These are phyloP conservation scores for Sus cebifrons DNA, from an alignment of 2,797 vertebrate species.

Conservation along the genomic window DNA sequence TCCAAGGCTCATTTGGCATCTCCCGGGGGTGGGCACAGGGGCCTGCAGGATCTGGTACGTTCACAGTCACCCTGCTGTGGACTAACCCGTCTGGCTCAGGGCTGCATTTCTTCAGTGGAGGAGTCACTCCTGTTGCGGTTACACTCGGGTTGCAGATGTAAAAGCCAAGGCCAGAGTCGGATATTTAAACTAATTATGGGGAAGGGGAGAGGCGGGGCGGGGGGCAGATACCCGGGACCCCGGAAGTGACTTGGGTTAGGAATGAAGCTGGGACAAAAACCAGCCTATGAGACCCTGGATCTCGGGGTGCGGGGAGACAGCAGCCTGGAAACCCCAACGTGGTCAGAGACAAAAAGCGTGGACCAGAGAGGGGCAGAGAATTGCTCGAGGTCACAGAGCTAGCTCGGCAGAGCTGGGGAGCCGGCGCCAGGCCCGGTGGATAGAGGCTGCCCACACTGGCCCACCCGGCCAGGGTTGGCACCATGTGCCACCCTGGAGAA, in stretches of 20 bases:
- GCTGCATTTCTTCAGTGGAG: too few species aligned
- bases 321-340: background rate
- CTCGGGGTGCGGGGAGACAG: background rate
- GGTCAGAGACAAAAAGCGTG: background rate
- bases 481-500: rapidly evolving
- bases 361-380: background rate
- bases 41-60: background rate
- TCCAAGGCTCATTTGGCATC: rapidly evolving
- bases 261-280: too few species aligned
- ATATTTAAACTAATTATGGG: background rate
- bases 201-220: too few species aligned
- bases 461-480: rapidly evolving
- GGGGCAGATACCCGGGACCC: background rate
- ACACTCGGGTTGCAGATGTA: rapidly evolving
- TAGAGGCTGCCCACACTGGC: rapidly evolving
- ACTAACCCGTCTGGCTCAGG: rapidly evolving
- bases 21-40: rapidly evolving
- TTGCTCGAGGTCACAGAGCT: background rate
- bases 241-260: rapidly evolving
- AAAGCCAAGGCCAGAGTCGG: background rate
- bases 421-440: rapidly evolving
- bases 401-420: background rate
- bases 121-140: too few species aligned
- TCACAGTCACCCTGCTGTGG: rapidly evolving
- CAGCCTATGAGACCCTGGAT: background rate